A percentile compares a stretch with the other conserved stretches of the same genome.
phyloP scores from a whole-genome alignment of 1,140 invertebrate genomes.

The Laupala kohalensis region DNA sequence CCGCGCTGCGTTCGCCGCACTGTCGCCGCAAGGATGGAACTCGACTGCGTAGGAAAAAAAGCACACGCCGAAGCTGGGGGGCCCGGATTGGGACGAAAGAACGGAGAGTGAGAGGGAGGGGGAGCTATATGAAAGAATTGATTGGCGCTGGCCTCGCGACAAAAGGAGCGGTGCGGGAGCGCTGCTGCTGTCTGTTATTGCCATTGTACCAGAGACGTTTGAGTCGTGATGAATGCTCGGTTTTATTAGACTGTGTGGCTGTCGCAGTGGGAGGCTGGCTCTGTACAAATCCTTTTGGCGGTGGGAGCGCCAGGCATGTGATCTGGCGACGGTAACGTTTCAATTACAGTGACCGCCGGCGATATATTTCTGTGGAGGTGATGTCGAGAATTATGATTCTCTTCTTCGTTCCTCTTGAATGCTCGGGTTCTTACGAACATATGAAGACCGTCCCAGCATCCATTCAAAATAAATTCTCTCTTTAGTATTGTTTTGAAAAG shows the following conservation, averaged over 20 bases:
- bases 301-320: background rate
- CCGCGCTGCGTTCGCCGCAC: no score
- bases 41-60: background rate
- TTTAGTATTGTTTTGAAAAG: no score
- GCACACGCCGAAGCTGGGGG: no score
- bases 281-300: background rate
- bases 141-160: background rate
- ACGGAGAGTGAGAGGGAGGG: no score
- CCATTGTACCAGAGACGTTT: background rate
- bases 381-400: no score
- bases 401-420: no score
- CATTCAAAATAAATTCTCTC: no score
- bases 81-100: no score
- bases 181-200: background rate
- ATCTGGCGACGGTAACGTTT: background rate
- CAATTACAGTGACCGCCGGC: background rate
- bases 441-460: no score
- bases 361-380: no score
- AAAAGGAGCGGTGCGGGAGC: background rate
- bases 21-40: background rate
- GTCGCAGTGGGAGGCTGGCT: background rate
- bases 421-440: no score
- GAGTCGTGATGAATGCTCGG: background rate
- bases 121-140: background rate
- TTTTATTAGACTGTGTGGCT: background rate